phyloP scores from a whole-genome alignment of 2,113 vertebrate species.

The Gobius niger region DNA sequence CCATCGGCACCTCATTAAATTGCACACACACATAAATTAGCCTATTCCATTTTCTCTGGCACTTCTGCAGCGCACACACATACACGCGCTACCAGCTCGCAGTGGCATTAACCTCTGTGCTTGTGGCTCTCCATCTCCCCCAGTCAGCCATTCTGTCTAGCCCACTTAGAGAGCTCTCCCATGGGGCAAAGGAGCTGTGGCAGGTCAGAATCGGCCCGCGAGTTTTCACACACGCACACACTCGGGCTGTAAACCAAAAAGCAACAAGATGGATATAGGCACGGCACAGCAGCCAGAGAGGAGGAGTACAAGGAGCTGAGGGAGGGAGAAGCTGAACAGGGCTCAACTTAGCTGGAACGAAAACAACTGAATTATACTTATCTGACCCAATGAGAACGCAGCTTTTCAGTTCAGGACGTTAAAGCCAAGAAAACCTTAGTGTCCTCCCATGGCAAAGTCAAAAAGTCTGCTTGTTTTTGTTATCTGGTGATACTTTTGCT shows the following conservation, averaged over 20 bases:
- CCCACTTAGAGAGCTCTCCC: slow-evolving; percentile 69
- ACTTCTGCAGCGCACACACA: slow-evolving; percentile 19
- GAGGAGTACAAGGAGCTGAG: slow-evolving; percentile 31
- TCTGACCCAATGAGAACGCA: slow-evolving; percentile 8
- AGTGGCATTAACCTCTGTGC: slow-evolving; percentile 64
- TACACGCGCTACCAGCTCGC: slow-evolving; percentile 46
- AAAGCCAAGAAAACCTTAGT: not conserved
- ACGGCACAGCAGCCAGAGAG: slow-evolving; percentile 43
- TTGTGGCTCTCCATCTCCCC: slow-evolving; percentile 66
- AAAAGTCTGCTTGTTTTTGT: slow-evolving; percentile 2
- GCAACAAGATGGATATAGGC: slow-evolving; percentile 53
- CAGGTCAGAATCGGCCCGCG: slow-evolving; percentile 51
- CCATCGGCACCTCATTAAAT: slow-evolving; percentile 72
- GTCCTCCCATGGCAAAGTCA: not conserved
- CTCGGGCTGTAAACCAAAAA: slow-evolving; percentile 39
- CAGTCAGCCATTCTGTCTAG: slow-evolving; percentile 68
- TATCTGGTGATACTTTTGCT: not conserved
- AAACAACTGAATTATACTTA: slow-evolving; percentile 32
- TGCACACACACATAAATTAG: slow-evolving; percentile 39
- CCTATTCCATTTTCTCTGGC: slow-evolving; percentile 35
- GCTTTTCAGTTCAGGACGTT: not conserved
- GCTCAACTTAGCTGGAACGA: slow-evolving; percentile 37
- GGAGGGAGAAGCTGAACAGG: slow-evolving; percentile 30
- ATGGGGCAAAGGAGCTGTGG: slow-evolving; percentile 59
- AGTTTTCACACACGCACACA: slow-evolving; percentile 30